Base-by-base conservation (phyloP, 2,888 invertebrate species). In the Melipona beecheii region DNA sequence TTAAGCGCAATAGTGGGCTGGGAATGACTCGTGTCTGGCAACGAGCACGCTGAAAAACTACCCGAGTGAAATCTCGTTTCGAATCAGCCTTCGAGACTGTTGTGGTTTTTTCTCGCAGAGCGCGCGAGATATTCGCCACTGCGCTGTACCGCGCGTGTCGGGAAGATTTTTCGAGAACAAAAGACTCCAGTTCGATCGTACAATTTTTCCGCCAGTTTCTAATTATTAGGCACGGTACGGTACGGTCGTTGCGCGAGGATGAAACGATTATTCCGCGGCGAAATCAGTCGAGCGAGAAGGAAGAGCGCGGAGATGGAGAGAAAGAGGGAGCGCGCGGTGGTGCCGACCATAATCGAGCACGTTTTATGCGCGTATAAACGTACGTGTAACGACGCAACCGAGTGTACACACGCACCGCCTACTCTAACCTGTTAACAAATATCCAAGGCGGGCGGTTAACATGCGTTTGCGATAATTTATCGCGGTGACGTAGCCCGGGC, bases 391-490 rank as follows among this genome's bases (percentile, higher is more conserved):
- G 83, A 56, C 78, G 72, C 68, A 85, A 79, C 66, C 43, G 86
- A 81, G 79, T 72, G 86, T 83, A 82, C 78, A 72, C 80, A 79
- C 82, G 78, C 68, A 75, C 91, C 91, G 92, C 92, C 92, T 92
- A 93, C 92, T 92, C 92, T 92, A 86, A 86, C 77, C 92, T 92
- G 93, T 93, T 92, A 93, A 93, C 93, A 93, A 93, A 93, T 93
- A 92, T 92, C 89, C 91, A 88, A 90, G 89, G 90, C 91, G 90
- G 91, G 89, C 91, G 89, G 90, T 90, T 91, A 91, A 91, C 92
- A 91, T 89, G 91, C 91, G 89, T 92, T 92, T 90, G 90, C 91
- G 91, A 93, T 93, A 91, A 93, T 93, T 93, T 93, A 93, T 93
- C 91, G 89, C 89, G 89, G 89, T 87, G 88, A 86, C 79, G 78